Conservation (phyloP, 2,113 vertebrate species). For the Syrmaticus mikado region DNA sequence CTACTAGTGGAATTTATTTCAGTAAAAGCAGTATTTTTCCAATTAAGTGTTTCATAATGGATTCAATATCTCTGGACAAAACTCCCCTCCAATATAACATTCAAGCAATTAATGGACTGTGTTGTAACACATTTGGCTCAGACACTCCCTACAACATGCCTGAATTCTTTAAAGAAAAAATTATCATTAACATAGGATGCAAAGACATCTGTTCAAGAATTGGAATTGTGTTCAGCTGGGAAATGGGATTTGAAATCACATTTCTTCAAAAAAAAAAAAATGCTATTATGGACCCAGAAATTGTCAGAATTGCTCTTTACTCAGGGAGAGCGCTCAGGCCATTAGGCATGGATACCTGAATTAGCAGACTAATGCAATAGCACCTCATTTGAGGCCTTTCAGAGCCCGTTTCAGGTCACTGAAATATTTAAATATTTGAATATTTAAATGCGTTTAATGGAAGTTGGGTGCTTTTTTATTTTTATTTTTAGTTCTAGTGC, state of each 20-base stretch:
- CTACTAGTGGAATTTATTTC: neutral
- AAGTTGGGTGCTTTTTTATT: neutral
- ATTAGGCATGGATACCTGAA: neutral
- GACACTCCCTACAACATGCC: neutral
- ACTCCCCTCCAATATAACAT: neutral
- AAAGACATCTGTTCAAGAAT: neutral
- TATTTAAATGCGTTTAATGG: constrained; percentile 45
- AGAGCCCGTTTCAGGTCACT: neutral
- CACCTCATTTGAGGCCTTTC: neutral
- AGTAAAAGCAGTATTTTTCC: neutral
- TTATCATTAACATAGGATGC: neutral
- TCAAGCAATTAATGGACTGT: neutral
- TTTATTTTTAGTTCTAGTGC: neutral
- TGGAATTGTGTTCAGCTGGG: neutral
- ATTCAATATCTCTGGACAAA: constrained; percentile 13
- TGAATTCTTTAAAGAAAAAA: neutral
- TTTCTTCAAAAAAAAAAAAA: neutral
- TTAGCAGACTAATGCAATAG: neutral
- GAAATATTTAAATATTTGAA: constrained; percentile 61
- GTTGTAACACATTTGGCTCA: neutral
- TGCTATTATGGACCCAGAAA: neutral
- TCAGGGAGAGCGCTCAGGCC: neutral
- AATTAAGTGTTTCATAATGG: constrained; percentile 19
- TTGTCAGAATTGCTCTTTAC: neutral
- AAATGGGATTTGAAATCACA: neutral